Evolutionary conservation across 1,140 invertebrate species (phyloP), one percentile per base, ranked within the genome.

Genomic region (Tetramorium alpestre): DNA sequence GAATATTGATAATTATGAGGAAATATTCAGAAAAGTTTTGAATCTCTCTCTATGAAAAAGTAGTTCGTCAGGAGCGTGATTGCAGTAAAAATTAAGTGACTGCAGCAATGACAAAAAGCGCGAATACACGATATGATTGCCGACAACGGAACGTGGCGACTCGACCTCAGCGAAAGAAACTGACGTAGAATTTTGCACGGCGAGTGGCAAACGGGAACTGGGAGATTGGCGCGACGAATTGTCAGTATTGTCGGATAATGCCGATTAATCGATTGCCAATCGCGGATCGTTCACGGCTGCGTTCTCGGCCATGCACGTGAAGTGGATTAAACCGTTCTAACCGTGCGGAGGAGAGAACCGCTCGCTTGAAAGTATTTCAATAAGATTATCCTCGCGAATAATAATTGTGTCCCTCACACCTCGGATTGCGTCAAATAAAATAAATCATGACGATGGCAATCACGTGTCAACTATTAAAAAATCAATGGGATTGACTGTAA

Each of bases 231-330:
- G 85, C 25, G 64, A 65, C 90, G 86, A 88, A 91, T 91, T 76
- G 86, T 41, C 38, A 58, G 47, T 88, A 90, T 89, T 85, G 80
- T 87, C 69, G 67, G 56, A 67, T 70, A 85, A 77, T 81, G 85
- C 87, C 88, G 85, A 90, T 90, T 89, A 87, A 91, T 87, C 88
- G 78, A 89, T 84, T 72, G 80, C 69, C 80, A 84, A 84, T 84
- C 80, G 80, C 69, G 41, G 69, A 60, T 84, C 80, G 69, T 84
- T 75, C 80, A 84, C 69, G 69, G 69, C 69, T 73, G 38, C 13
- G 33, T 86, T 86, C 75, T 28, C 70, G 58, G 44, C 18, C 54
- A 28, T 65, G 18, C 44, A 33, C 33, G 51, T 33, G 41, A 64
- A 38, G 67, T 76, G 86, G 44, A 75, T 88, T 58, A 77, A 76